Base-by-base conservation (phyloP, 2,113 vertebrate species). In the Phalacrocorax brasilianus region DNA sequence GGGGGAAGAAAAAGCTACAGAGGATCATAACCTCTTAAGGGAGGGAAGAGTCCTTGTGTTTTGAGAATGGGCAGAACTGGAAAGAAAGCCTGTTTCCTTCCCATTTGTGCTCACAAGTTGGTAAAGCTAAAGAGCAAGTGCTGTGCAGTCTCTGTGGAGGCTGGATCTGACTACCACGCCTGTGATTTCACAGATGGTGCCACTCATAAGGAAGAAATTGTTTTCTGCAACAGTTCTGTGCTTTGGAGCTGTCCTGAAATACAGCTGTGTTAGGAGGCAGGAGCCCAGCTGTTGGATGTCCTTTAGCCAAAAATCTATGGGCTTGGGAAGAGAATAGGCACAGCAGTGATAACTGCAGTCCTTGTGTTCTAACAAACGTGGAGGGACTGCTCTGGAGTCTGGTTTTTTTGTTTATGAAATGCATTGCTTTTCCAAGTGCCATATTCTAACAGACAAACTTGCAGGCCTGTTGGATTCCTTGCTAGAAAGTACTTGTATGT, bases 151-250 rank as follows among this genome's bases (percentile, higher is more conserved):
- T 50, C 14, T 65, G 28, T 74, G 83, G 26, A 65, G 67, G 21
- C 45, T 91, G 75, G 26, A 8, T 83, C 30, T 89, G 33, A 26
- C 18, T 32, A 5, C 23, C 40, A 0, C 0, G 0, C 18, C 0
- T 63, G 53, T 42, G 73, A 28, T 62, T 53, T 66, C 32, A 14
- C 15, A 11, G n/a, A 5, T 50, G 27, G 22, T 68, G n/a, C 27
- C 30, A 22, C 32, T 77, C 22, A 56, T 2, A 32, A 30, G 44
- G 50, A 27, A 52, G 35, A 80, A 87, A 35, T n/a, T 61, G 13
- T 35, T 72, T 63, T 40, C 32, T 70, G 59, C 12, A 59, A 2
- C 27, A 42, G 19, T 47, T 91, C 52, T 67, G 56, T 68, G 33
- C n/a, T 1, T 50, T 56, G 66, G 52, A 72, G 21, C 30, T 50